Evolutionary conservation across 2,797 vertebrate species (phyloP).

Genomic region (Smutsia gigantea): DNA sequence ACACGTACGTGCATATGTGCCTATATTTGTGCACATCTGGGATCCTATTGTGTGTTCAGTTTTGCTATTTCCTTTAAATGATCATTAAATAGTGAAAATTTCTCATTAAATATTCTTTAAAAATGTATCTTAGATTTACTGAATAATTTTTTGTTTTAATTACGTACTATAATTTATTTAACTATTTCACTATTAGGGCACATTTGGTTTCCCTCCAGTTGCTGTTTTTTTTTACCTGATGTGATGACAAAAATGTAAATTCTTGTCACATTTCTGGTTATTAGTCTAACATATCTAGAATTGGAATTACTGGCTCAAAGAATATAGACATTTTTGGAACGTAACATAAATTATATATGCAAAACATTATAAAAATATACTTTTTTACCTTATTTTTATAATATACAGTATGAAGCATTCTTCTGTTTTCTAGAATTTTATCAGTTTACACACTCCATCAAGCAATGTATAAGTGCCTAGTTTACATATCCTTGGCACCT

Average conservation of each 20-base stretch:
- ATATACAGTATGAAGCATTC: not conserved
- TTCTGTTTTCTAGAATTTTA: not conserved
- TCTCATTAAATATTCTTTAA: not conserved
- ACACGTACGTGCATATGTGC: accelerated
- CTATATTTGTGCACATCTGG: not conserved
- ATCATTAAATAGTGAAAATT: constrained; percentile 1
- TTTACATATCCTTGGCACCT: not conserved
- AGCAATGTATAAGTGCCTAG: not conserved
- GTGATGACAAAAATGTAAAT: not conserved
- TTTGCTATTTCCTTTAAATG: not conserved
- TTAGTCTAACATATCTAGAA: not conserved
- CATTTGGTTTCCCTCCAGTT: not conserved
- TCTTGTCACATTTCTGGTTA: not conserved
- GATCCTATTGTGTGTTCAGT: not conserved
- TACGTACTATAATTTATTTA: not conserved
- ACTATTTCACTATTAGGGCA: not conserved
- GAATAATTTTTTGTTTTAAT: not conserved
- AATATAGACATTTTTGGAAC: not conserved
- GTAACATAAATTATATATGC: not conserved
- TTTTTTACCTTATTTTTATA: not conserved
- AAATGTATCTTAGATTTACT: not conserved
- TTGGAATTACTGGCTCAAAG: not conserved
- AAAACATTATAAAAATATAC: not conserved
- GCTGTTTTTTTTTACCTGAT: not conserved
- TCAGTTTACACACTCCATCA: not conserved